Conservation (phyloP, 2,888 invertebrate species). For the Cosmia pyralina region DNA sequence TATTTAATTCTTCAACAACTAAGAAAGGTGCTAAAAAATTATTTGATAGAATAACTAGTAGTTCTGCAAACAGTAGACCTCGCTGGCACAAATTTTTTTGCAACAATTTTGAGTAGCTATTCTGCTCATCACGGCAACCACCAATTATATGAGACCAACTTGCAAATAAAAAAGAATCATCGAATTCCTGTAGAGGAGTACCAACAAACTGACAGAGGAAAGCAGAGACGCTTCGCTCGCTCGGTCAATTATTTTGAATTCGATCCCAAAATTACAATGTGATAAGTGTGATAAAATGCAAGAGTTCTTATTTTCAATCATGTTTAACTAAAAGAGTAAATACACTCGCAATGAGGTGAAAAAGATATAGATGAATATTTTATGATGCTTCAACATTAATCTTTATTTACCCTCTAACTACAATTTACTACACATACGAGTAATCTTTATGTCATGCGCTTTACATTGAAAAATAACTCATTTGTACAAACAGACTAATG, state of each 20-base stretch:
- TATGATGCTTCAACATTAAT: neutral
- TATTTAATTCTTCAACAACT: too few species aligned
- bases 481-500: constrained; percentile 15
- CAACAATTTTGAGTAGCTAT: too few species aligned
- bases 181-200: too few species aligned
- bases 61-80: too few species aligned
- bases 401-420: neutral
- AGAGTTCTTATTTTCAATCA: neutral
- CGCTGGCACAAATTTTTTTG: too few species aligned
- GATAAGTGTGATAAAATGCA: neutral
- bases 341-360: neutral
- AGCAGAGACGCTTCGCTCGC: too few species aligned
- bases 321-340: neutral
- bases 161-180: too few species aligned
- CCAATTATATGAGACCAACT: too few species aligned
- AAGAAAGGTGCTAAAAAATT: neutral
- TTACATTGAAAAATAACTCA: constrained; percentile 22
- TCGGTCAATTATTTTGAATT: neutral
- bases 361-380: neutral
- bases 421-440: neutral
- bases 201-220: too few species aligned
- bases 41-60: too few species aligned
- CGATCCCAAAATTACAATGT: neutral
- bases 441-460: constrained; percentile 6
- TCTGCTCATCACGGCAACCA: too few species aligned